phyloP scores from a whole-genome alignment of 2,888 invertebrate genomes.

The Meta bourneti region DNA sequence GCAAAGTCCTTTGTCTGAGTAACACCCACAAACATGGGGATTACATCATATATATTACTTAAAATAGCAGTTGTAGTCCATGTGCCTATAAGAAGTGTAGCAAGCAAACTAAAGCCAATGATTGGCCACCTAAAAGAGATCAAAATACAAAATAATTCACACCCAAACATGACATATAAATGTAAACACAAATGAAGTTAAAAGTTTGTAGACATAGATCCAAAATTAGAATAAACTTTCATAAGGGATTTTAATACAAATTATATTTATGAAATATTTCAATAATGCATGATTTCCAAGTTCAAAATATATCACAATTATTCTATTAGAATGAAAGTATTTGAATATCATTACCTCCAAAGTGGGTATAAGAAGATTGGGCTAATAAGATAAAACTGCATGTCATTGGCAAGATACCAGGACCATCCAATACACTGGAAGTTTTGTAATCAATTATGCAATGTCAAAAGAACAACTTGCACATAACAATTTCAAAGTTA shows the following conservation, averaged over 20 bases:
- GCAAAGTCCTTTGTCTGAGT: conserved; percentile 44
- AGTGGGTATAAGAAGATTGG: conserved; percentile 77
- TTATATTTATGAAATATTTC: neutral
- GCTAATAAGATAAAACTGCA: conserved; percentile 77
- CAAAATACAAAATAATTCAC: neutral
- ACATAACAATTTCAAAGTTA: neutral
- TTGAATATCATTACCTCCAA: conserved; percentile 57
- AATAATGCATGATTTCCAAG: neutral
- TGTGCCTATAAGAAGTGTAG: conserved; percentile 52
- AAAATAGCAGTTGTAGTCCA: conserved; percentile 69
- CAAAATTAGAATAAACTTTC: neutral
- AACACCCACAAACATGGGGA: conserved; percentile 73
- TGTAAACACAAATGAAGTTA: neutral
- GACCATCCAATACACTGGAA: conserved; percentile 76
- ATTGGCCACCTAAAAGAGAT: conserved; percentile 61
- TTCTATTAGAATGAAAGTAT: neutral
- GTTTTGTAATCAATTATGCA: neutral
- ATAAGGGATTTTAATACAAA: neutral
- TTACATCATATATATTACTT: conserved; percentile 59
- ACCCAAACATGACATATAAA: neutral
- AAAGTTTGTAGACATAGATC: neutral
- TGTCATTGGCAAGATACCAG: conserved; percentile 78
- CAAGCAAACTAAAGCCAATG: conserved; percentile 57
- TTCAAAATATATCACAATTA: neutral
- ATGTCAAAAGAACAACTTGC: neutral